These are phyloP conservation scores for Formicarius rufipectus DNA, from an alignment of 2,113 vertebrate species.

Conservation along the genomic window DNA sequence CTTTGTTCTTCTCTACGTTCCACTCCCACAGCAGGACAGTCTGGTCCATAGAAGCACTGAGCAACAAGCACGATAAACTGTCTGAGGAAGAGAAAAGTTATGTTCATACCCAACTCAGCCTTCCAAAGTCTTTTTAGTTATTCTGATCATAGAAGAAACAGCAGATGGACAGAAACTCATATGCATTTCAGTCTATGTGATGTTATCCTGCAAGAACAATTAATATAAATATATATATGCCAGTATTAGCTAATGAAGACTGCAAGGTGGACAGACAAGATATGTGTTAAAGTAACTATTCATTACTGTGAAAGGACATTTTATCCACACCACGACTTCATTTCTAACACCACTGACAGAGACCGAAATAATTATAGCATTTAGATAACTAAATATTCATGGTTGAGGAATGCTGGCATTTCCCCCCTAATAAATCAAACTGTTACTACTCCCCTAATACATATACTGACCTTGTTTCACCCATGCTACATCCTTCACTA, in stretches of 20 bases:
- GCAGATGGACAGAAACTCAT: neutral
- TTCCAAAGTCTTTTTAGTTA: neutral
- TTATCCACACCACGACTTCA: neutral
- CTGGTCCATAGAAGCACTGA: constrained; percentile 95
- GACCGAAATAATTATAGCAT: neutral
- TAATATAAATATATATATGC: neutral
- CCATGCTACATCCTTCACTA: constrained; percentile 96
- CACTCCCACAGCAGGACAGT: constrained; percentile 94
- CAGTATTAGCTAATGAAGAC: neutral
- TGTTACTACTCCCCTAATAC: neutral
- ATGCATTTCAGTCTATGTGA: neutral
- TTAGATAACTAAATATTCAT: neutral
- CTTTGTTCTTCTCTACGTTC: constrained; percentile 89
- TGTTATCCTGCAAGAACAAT: neutral
- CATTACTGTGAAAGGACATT: neutral
- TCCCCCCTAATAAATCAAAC: neutral
- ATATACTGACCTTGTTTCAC: constrained; percentile 87
- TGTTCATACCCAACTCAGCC: neutral
- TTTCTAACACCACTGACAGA: neutral
- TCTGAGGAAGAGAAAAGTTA: constrained; percentile 72
- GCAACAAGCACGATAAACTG: constrained; percentile 84
- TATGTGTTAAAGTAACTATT: neutral
- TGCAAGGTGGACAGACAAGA: neutral
- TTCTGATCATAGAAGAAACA: neutral
- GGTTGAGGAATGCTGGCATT: neutral